Evolutionary conservation across 1,140 invertebrate species (phyloP), one percentile per base, ranked within the genome.

Genomic region (Galendromus occidentalis): DNA sequence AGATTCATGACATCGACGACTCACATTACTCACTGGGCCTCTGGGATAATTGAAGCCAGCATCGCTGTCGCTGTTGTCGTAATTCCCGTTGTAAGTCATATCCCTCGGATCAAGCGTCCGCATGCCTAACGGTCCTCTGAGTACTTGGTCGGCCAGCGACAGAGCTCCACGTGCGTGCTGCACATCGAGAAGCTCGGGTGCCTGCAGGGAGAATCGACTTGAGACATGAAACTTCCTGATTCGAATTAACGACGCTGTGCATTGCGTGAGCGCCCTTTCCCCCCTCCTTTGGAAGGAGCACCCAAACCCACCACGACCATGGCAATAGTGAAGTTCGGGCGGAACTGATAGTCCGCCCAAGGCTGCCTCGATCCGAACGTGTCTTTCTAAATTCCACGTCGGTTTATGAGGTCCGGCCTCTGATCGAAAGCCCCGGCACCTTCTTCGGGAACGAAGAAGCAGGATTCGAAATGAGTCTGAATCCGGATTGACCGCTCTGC

Each of bases 11-110:
- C 64, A 28, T 20, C 51, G 67, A 4, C 44, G 22, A 12, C 67
- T 41, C 5, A n/a, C 18, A 14, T 41, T 45, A n/a, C n/a, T n/a
- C n/a, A 89, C 87, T 1, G 94, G 94, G 45, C 94, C 95, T 78
- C 98, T 90, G 78, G 98, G 95, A 79, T 99, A 99, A 78, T 98
- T 98, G 78, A 88, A 96, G 5, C 95, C 95, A 77, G 97, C 88
- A 65, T 77, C 77, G 5, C 85, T 83, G 75, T 97, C 86, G 0
- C 83, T 81, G 75, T 98, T 98, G 75, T 93, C 84, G 76, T 98
- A 99, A 76, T 87, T 81, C 33, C 88, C 88, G 72, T 84, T 79
- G 78, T 98, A 98, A n/a, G 83, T 84, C 89, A 90, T 97, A 79
- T 99, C 95, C 68, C 80, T 81, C 22, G 91, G 87, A 79, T 98